These are phyloP conservation scores for Nycticorax nycticorax DNA, from an alignment of 2,113 vertebrate genomes.

Conservation along the genomic window DNA sequence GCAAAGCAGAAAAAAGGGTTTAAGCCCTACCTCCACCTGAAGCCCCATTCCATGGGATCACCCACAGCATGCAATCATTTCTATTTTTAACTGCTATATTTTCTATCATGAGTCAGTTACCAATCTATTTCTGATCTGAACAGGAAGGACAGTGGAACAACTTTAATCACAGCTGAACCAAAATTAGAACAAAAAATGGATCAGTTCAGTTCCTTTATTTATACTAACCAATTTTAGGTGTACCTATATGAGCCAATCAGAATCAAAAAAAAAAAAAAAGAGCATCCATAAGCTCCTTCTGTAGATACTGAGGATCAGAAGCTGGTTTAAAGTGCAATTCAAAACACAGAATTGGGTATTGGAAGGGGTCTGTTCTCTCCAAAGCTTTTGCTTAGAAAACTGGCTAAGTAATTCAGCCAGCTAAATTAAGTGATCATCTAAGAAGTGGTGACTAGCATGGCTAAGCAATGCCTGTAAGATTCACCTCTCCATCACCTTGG, in stretches of 20 bases:
- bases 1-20: neutral
- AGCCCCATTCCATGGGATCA: conserved; percentile 12
- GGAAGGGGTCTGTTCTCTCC: neutral
- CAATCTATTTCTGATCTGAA: conserved; percentile 53
- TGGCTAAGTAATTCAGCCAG: neutral
- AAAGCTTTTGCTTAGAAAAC: neutral
- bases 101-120: conserved; percentile 65
- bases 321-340: neutral
- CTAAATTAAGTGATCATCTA: neutral
- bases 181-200: conserved; percentile 63
- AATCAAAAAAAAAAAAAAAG: neutral
- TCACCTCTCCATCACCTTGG: neutral
- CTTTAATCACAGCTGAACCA: conserved; percentile 48
- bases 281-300: neutral
- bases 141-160: conserved; percentile 50
- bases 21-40: conserved; percentile 26
- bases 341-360: neutral
- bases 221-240: neutral
- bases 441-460: neutral
- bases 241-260: neutral
- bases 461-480: neutral
- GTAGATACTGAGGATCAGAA: neutral
- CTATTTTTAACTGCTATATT: conserved; percentile 55
- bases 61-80: neutral
- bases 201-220: conserved; percentile 39